These are phyloP conservation scores for Rousettus madagascariensis DNA, from an alignment of 2,797 vertebrate species.

Conservation along the genomic window DNA sequence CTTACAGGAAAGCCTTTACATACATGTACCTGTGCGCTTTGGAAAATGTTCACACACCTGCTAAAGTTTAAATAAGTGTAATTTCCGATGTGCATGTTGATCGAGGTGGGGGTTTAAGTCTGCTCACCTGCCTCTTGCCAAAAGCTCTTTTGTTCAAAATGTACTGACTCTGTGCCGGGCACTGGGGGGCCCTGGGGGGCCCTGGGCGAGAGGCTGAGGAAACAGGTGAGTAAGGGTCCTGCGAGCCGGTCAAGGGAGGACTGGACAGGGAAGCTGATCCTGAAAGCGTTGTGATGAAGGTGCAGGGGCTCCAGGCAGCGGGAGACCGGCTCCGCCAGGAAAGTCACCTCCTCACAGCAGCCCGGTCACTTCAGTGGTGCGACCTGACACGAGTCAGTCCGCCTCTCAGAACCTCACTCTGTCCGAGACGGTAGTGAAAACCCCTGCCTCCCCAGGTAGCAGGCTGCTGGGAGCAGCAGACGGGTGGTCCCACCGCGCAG, in stretches of 20 bases:
- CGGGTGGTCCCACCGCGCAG: accelerated
- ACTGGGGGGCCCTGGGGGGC: too few species aligned
- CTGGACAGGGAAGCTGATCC: accelerated
- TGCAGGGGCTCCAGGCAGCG: neutral
- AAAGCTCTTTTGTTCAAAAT: slow-evolving; percentile 9
- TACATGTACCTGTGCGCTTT: neutral
- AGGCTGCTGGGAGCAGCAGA: neutral
- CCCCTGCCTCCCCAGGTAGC: too few species aligned
- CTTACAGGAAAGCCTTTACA: neutral
- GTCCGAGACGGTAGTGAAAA: neutral
- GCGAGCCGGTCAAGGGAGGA: accelerated
- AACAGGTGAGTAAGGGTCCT: neutral
- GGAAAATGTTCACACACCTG: neutral
- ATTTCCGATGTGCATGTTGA: neutral
- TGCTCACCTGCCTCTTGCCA: neutral
- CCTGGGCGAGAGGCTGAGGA: neutral
- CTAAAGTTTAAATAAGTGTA: neutral
- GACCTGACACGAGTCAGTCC: accelerated
- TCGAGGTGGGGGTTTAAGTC: neutral
- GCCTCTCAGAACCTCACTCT: neutral
- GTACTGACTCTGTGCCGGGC: neutral
- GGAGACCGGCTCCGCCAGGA: too few species aligned
- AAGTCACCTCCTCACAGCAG: accelerated
- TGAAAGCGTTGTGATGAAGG: neutral
- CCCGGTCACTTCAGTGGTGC: accelerated